Evolutionary conservation across 2,888 invertebrate genomes (phyloP), one percentile per base, ranked within the genome.

Genomic region (Galeopsomyia nigrocyanea): DNA sequence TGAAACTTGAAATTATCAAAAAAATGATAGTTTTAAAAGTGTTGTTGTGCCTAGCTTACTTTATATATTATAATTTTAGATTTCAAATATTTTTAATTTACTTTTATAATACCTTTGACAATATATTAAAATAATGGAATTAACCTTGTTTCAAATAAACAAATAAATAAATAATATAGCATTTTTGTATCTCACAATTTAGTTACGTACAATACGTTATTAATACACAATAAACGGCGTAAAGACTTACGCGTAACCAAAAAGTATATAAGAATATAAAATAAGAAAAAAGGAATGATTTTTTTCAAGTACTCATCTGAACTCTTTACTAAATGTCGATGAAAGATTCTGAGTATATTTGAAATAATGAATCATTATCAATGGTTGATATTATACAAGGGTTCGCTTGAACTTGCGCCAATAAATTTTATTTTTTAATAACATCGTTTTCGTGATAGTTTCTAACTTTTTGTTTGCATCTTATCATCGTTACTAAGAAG

Each of bases 381-480:
- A 14, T 63, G 19, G 19, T 63, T 53, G 10, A 9, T 21, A 63
- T 13, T 39, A 17, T 39, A 26, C 26, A 53, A 21, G 46, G n/a
- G 16, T 21, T 65, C 58, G 21, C 21, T 60, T 50, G 17, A 46
- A 46, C 21, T 68, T 47, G 26, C 31, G 39, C 47, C 7, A 31
- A 50, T 50, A 51, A 21, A 50, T 22, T 31, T 16, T 19, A 49
- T 14, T 14, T 68, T 61, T 61, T n/a, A 17, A 47, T 53, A 26
- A 47, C 47, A 47, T 55, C n/a, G 31, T 46, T 68, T 16, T 46
- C n/a, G 58, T 68, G 7, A 31, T 51, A 14, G 5, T 57, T 68
- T 53, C 39, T n/a, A 61, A 31, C 5, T 26, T 50, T 50, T 53
- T n/a, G n/a, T 39, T 68, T 68, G 39, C 51, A 60, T 61, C 16